Evolutionary conservation across 2,113 vertebrate genomes (phyloP).

Genomic region (Micronisus gabar): DNA sequence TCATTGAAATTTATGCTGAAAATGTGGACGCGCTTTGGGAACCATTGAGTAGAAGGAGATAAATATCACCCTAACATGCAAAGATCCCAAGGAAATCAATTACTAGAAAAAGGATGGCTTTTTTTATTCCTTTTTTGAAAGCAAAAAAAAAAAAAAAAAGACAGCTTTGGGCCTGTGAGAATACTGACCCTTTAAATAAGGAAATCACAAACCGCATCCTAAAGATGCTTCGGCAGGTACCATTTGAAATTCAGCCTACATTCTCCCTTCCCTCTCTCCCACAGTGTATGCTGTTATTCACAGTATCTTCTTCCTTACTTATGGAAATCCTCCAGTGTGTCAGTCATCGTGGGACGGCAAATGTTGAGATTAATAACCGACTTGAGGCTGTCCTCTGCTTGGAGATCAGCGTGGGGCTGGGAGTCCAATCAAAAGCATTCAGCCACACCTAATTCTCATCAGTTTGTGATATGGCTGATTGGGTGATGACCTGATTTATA

Average conservation of each 20-base stretch:
- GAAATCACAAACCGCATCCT: background rate
- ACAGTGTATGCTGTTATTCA: background rate
- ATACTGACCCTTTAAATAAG: background rate
- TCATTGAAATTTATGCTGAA: background rate
- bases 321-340: background rate
- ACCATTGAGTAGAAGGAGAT: background rate
- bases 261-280: background rate
- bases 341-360: background rate
- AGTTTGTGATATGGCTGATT: background rate
- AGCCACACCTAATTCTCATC: background rate
- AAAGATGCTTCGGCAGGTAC: background rate
- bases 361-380: no score
- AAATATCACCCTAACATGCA: background rate
- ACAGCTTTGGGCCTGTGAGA: background rate
- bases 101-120: background rate
- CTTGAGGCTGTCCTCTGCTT: background rate
- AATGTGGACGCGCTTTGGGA: background rate
- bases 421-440: background rate
- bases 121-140: background rate
- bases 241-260: background rate
- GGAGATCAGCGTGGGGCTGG: background rate
- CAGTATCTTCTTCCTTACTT: background rate
- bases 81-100: background rate
- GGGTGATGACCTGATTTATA: background rate
- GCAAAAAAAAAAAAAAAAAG: no score